Conservation (phyloP, 1,140 invertebrate species). For the Dryas iulia region DNA sequence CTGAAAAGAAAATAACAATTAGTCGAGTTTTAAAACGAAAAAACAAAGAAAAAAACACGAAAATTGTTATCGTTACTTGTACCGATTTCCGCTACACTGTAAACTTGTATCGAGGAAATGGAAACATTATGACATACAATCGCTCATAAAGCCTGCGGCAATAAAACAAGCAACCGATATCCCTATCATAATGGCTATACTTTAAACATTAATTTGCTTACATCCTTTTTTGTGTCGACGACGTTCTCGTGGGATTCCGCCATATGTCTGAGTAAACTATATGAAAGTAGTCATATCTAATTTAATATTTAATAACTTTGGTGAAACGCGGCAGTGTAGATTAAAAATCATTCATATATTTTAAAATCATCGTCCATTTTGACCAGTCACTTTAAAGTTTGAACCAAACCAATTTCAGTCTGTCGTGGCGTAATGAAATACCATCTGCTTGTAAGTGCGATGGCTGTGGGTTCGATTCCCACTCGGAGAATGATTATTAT, state of each 20-base stretch:
- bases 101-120: constrained; percentile 36
- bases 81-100: constrained; percentile 29
- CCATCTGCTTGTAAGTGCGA: no score
- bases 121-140: constrained; percentile 36
- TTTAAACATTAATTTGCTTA: constrained; percentile 21
- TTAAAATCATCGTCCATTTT: neutral
- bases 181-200: constrained; percentile 16
- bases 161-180: constrained; percentile 24
- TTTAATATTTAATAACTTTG: neutral
- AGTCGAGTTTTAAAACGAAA: constrained; percentile 15
- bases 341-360: neutral
- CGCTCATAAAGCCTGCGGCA: constrained; percentile 3
- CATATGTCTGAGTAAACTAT: neutral
- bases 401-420: no score
- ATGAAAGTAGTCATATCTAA: neutral
- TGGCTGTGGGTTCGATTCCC: no score
- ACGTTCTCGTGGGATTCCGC: constrained; percentile 16
- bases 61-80: constrained; percentile 30
- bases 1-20: constrained; percentile 23
- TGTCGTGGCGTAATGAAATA: no score
- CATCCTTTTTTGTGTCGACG: constrained; percentile 4
- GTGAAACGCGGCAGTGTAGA: neutral
- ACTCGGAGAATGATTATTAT: no score
- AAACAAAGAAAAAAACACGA: constrained; percentile 21
- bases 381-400: no score